Base-by-base conservation (phyloP, 2,888 invertebrate genomes). In the Ichneumoninae sp. region DNA sequence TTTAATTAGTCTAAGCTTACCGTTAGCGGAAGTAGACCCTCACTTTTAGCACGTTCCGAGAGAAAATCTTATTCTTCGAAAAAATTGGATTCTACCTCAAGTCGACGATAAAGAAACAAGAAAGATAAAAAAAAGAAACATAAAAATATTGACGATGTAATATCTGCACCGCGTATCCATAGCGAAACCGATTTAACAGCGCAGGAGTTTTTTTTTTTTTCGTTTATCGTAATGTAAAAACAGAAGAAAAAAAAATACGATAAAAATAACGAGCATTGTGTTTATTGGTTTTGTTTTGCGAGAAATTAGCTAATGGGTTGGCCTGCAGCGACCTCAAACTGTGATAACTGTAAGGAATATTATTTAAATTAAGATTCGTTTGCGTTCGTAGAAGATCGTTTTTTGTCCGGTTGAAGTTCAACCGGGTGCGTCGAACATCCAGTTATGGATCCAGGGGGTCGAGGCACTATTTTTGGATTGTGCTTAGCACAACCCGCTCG, bases 311-410 rank as follows among this genome's bases (percentile, higher is more conserved):
- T 83, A 83, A 87, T 75, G 83, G 83, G 86, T 89, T 89, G 88
- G 88, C 88, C 91, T 92, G 90, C 93, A 92, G 93, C 92, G 93
- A 93, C 92, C 92, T 93, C 93, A 93, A 91, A 90, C 93, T 93
- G 93, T 93, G 93, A 93, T 93, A 93, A 92, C 89, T 92, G 90
- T 91, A 92, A 93, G 90, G 92, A 91, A 92, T 93, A 92, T 92
- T 92, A 91, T 93, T 93, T 93, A 89, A 91, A 92, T 90, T 90
- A 92, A 92, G 90, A 91, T 90, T 91, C 88, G 87, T 91, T 91
- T 63, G 63, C 50, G 76, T 40, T 40, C 33, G 40, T 50, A 16
- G 10, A 44, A 13, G 70, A 33, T 71, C 10, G 10, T 50, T 70
- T 77, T 60, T 69, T 40, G 16, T 1, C 8, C 47, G 13, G 16